phyloP scores from a whole-genome alignment of 1,140 invertebrate species.

The Pseudomyrmex flavicornis region DNA sequence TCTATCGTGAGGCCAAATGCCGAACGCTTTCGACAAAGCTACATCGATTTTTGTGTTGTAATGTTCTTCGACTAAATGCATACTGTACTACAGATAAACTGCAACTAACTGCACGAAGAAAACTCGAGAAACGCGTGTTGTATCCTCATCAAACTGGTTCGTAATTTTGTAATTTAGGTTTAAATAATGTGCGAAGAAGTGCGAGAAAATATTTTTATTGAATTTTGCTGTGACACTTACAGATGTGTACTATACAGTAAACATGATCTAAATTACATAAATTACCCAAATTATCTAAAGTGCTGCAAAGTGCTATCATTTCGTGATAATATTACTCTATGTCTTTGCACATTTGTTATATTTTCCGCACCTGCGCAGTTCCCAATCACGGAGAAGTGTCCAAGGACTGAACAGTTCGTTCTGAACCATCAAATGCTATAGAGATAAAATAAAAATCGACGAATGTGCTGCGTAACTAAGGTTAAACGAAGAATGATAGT shows the following conservation, averaged over 20 bases:
- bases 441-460: neutral
- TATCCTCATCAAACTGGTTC: neutral
- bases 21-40: neutral
- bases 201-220: neutral
- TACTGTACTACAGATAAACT: neutral
- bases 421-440: neutral
- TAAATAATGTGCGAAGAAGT: neutral
- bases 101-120: neutral
- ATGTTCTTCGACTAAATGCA: conserved; percentile 26
- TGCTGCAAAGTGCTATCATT: neutral
- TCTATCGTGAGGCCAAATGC: conserved; percentile 37
- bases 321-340: neutral
- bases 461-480: neutral
- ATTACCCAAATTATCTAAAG: neutral
- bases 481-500: too few species aligned
- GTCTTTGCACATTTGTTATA: neutral
- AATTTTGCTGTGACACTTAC: neutral
- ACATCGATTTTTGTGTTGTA: conserved; percentile 15
- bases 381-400: neutral
- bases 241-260: too few species aligned
- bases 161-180: neutral
- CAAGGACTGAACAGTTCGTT: neutral
- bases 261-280: conserved; percentile 8
- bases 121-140: neutral
- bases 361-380: conserved; percentile 18